These are phyloP conservation scores for Hydrotaea cyrtoneurina DNA, from an alignment of 2,888 invertebrate species.

Conservation along the genomic window DNA sequence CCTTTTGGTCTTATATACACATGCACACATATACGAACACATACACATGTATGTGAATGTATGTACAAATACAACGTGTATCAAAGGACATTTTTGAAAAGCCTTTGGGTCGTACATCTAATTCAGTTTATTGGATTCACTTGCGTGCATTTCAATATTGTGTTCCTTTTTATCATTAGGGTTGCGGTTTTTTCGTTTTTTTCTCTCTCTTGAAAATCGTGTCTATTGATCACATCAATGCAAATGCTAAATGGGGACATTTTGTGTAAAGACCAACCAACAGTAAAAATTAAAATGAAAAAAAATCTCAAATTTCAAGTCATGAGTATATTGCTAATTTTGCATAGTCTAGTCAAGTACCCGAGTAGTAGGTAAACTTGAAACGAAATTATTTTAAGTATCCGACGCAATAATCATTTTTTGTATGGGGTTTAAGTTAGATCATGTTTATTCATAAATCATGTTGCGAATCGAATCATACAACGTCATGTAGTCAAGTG, in stretches of 20 bases:
- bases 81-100: not conserved
- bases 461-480: too few relatives aligned
- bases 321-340: too few relatives aligned
- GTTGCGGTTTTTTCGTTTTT: not conserved
- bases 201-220: not conserved
- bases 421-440: too few relatives aligned
- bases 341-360: too few relatives aligned
- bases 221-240: not conserved
- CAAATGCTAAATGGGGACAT: not conserved
- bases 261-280: not conserved
- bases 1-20: not conserved
- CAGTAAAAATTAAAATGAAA: not conserved
- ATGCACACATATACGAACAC: not conserved
- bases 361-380: too few relatives aligned
- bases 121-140: conserved; percentile 30
- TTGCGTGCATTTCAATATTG: not conserved
- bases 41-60: not conserved
- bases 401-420: too few relatives aligned
- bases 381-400: not conserved
- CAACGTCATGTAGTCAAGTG: too few relatives aligned
- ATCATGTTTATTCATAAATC: too few relatives aligned
- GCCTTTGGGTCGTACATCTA: not conserved
- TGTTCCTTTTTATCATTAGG: not conserved
- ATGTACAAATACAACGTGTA: not conserved
- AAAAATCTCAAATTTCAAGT: not conserved